These are phyloP conservation scores for Euclidia mi DNA, from an alignment of 2,888 invertebrate genomes.

Conservation along the genomic window DNA sequence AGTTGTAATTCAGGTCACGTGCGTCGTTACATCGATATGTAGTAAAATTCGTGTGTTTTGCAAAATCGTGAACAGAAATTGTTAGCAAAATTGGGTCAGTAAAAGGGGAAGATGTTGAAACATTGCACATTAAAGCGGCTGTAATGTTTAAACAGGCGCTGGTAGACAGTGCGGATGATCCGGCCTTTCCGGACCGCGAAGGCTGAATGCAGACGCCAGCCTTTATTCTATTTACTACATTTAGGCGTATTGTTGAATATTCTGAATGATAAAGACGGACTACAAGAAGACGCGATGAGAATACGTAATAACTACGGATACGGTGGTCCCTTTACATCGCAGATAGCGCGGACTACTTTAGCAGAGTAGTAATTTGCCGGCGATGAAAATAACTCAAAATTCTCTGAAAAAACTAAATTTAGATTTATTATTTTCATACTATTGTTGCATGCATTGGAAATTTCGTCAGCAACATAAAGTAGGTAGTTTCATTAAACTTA, in stretches of 20 bases:
- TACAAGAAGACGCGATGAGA: slow-evolving; percentile 23
- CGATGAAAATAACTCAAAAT: no score
- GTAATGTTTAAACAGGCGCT: slow-evolving; percentile 55
- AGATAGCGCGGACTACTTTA: no score
- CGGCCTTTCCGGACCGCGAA: slow-evolving; percentile 37
- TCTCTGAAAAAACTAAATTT: no score
- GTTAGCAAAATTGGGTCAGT: slow-evolving; percentile 34
- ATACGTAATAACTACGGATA: slow-evolving; percentile 33
- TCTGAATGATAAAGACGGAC: slow-evolving; percentile 38
- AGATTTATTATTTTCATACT: no score
- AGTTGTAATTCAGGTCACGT: slow-evolving; percentile 62
- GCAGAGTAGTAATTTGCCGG: no score
- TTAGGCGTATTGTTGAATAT: slow-evolving; percentile 47
- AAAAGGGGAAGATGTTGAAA: slow-evolving; percentile 46
- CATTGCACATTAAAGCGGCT: slow-evolving; percentile 53
- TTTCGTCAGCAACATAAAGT: no score
- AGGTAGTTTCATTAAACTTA: no score
- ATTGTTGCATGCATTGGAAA: no score
- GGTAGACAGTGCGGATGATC: slow-evolving; percentile 50
- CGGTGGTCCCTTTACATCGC: slow-evolving; percentile 23
- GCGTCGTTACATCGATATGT: slow-evolving; percentile 57
- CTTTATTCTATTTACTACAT: slow-evolving; percentile 32
- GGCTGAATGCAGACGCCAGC: neutral
- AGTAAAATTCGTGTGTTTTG: slow-evolving; percentile 55
- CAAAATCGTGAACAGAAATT: slow-evolving; percentile 48